These are phyloP conservation scores for Thaleichthys pacificus DNA, from an alignment of 2,797 vertebrate species.

Conservation along the genomic window DNA sequence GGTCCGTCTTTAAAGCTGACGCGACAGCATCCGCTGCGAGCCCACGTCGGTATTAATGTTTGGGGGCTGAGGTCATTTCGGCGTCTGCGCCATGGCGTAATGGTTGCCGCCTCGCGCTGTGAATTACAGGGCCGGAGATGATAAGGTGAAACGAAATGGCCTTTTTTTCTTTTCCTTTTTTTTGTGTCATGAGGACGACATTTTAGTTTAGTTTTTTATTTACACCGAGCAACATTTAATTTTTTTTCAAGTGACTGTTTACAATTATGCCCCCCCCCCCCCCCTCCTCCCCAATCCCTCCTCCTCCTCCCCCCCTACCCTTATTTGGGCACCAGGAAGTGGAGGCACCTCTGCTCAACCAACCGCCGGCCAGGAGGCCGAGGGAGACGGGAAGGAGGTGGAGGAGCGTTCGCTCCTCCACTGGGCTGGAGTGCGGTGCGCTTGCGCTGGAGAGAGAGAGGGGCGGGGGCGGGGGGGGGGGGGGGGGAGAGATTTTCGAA, in stretches of 20 bases:
- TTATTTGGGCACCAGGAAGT: neutral
- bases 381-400: neutral
- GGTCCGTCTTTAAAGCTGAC: neutral
- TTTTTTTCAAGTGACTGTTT: conserved; percentile 45
- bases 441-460: neutral
- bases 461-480: neutral
- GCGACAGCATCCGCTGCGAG: neutral
- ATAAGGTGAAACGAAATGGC: conserved; percentile 38
- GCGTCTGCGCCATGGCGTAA: conserved; percentile 36
- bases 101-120: conserved; percentile 37
- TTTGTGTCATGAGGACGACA: conserved; percentile 21
- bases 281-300: neutral
- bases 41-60: conserved; percentile 17
- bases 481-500: neutral
- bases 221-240: conserved; percentile 38
- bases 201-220: conserved; percentile 11
- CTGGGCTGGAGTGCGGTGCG: too few relatives aligned
- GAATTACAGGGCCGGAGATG: conserved; percentile 48
- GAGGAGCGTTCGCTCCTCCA: neutral
- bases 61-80: conserved; percentile 44
- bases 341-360: conserved; percentile 8
- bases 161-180: conserved; percentile 8
- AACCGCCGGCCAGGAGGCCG: neutral
- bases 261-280: conserved; percentile 36
- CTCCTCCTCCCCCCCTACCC: too few relatives aligned